Evolutionary conservation across 2,888 invertebrate genomes (phyloP).

Genomic region (Drosophila fulvimacula): DNA sequence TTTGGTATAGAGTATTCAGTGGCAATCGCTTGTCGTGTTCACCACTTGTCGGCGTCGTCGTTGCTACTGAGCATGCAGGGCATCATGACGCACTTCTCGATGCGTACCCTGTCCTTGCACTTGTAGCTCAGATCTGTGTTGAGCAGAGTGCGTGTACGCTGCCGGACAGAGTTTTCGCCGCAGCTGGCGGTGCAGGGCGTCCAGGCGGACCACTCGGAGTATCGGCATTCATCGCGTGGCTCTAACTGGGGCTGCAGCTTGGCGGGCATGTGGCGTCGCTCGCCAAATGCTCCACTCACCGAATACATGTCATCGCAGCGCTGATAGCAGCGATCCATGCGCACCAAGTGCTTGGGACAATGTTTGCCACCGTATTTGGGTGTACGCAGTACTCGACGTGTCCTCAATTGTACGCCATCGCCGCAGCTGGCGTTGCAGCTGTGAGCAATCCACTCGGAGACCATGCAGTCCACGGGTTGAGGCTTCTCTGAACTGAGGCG

Average conservation of each 20-base stretch:
- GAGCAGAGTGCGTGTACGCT: slow-evolving; percentile 85
- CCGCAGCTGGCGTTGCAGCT: slow-evolving; percentile 86
- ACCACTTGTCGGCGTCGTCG: slow-evolving; percentile 76
- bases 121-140: slow-evolving; percentile 82
- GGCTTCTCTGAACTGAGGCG: slow-evolving; percentile 59
- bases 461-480: slow-evolving; percentile 84
- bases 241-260: slow-evolving; percentile 42
- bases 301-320: slow-evolving; percentile 83
- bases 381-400: slow-evolving; percentile 85
- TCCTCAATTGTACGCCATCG: slow-evolving; percentile 85
- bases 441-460: slow-evolving; percentile 86
- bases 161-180: slow-evolving; percentile 86
- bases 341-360: slow-evolving; percentile 86
- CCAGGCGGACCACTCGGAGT: slow-evolving; percentile 90
- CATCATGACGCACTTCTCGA: slow-evolving; percentile 82
- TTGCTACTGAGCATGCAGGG: slow-evolving; percentile 81
- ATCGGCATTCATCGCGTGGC: slow-evolving; percentile 86
- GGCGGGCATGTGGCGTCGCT: slow-evolving; percentile 56
- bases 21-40: not conserved
- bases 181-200: slow-evolving; percentile 89
- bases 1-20: not conserved
- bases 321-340: slow-evolving; percentile 82
- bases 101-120: slow-evolving; percentile 83
- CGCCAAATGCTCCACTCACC: slow-evolving; percentile 63
- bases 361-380: slow-evolving; percentile 86